Percentiles rank a stretch among this genome's conserved stretches.
phyloP scores from a whole-genome alignment of 1,140 invertebrate genomes.

The Aporrectodea caliginosa region DNA sequence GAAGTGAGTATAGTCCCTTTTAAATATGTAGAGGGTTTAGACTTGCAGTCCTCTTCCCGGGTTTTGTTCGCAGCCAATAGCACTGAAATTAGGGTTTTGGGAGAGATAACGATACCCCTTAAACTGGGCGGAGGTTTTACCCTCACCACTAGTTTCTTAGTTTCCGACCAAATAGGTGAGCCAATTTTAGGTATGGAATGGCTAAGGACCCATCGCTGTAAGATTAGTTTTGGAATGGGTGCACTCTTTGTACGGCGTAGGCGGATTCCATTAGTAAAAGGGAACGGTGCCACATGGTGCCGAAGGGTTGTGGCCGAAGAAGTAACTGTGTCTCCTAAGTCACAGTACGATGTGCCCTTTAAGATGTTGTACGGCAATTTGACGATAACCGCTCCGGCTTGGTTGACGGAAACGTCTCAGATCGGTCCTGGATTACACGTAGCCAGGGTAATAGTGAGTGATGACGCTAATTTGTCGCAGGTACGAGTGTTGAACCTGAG shows the following conservation, averaged over 20 bases:
- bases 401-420: too few species aligned
- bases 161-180: neutral
- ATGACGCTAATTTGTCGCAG: too few species aligned
- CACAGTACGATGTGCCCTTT: neutral
- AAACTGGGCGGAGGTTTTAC: neutral
- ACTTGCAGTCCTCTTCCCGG: neutral
- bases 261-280: neutral
- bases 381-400: too few species aligned
- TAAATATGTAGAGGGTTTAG: neutral
- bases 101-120: neutral
- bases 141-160: neutral
- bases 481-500: too few species aligned
- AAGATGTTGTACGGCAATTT: neutral
- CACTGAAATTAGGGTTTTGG: neutral
- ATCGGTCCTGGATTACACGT: too few species aligned
- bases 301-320: neutral
- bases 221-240: neutral
- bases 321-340: neutral
- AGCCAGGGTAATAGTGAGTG: too few species aligned
- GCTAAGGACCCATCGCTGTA: neutral
- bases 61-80: neutral
- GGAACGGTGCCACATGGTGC: neutral
- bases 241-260: neutral
- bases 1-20: neutral
- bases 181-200: neutral